phyloP scores from a whole-genome alignment of 2,797 vertebrate species.

The Microhierax caerulescens region DNA sequence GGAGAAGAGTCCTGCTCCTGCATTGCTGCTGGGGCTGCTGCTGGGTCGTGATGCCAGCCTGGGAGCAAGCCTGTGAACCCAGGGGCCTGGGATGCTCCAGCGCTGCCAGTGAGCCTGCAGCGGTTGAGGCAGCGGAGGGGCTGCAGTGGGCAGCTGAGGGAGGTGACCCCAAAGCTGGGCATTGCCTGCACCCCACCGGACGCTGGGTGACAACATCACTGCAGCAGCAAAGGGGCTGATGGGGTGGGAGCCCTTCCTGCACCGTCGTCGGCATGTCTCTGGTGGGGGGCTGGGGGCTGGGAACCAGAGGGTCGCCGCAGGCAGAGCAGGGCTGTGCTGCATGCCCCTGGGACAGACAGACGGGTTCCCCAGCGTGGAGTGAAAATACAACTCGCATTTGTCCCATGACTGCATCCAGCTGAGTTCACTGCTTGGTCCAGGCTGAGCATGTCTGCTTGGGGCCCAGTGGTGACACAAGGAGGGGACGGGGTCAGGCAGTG shows the following conservation, averaged over 20 bases:
- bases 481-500: neutral
- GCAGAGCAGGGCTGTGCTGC: neutral
- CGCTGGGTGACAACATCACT: accelerated
- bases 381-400: slow-evolving; percentile 32
- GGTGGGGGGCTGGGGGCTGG: neutral
- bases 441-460: neutral
- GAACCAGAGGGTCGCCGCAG: neutral
- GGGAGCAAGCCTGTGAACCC: neutral
- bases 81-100: accelerated
- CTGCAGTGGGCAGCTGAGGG: accelerated
- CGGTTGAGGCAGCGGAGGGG: neutral
- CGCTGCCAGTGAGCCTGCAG: neutral
- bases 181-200: accelerated
- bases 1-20: neutral
- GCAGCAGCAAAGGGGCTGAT: accelerated
- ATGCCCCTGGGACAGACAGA: accelerated
- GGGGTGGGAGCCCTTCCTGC: neutral
- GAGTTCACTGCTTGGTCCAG: neutral
- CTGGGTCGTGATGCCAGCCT: neutral
- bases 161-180: neutral
- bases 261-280: accelerated
- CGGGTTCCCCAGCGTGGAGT: neutral
- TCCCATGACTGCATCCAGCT: neutral
- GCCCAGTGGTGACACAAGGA: neutral
- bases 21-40: neutral